phyloP scores from a whole-genome alignment of 2,888 invertebrate species.

The Enoplolaimus lenunculus region DNA sequence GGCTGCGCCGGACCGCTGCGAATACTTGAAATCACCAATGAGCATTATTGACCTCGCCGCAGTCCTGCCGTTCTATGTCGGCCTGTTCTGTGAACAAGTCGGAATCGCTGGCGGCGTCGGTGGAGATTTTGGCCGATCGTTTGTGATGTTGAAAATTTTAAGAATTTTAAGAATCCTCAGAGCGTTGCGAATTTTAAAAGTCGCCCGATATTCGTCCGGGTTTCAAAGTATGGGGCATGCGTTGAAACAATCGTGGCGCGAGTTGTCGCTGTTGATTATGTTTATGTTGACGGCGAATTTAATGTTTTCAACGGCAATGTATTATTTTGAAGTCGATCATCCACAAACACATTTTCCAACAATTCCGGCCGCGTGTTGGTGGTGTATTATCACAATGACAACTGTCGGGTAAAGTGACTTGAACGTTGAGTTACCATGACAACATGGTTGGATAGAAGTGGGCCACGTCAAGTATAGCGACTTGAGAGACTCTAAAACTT shows the following conservation, averaged over 20 bases:
- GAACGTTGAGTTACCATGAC: no score
- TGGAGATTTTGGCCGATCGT: not conserved
- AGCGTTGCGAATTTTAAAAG: not conserved
- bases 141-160: conserved; percentile 5
- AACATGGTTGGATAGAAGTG: no score
- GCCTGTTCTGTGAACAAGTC: not conserved
- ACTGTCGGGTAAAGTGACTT: conserved; percentile 21
- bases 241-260: not conserved
- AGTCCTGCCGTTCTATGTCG: conserved; percentile 17
- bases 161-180: conserved; percentile 7
- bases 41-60: conserved; percentile 16
- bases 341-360: conserved; percentile 15
- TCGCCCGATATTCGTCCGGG: conserved; percentile 13
- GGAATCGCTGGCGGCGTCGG: not conserved
- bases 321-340: conserved; percentile 14
- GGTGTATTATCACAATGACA: conserved; percentile 23
- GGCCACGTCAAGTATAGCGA: no score
- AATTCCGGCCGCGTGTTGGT: conserved; percentile 22
- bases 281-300: conserved; percentile 13
- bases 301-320: conserved; percentile 12
- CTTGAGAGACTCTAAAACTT: no score
- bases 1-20: conserved; percentile 3
- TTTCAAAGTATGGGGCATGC: not conserved
- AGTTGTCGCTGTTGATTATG: not conserved
- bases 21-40: conserved; percentile 10